Conservation (phyloP, 2,797 vertebrate species). For the Dicrostonyx torquatus region DNA sequence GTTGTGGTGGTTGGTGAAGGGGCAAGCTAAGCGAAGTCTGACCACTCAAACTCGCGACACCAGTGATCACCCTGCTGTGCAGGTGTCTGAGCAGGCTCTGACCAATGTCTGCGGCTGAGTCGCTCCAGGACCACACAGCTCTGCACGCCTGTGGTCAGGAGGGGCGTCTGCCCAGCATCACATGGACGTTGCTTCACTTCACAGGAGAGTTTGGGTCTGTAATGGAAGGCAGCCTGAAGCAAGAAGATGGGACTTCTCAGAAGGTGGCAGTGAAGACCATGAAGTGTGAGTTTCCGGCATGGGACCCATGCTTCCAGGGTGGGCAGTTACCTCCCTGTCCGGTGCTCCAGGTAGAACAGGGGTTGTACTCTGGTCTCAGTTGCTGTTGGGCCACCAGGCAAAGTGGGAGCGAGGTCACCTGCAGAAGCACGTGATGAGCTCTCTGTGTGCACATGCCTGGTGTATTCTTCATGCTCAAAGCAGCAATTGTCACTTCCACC, state of each 20-base stretch:
- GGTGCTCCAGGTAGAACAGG: background rate
- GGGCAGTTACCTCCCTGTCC: background rate
- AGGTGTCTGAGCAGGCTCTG: background rate
- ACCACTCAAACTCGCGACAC: background rate
- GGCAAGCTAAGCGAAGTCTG: background rate
- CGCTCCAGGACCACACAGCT: background rate
- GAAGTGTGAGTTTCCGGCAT: conserved; percentile 90
- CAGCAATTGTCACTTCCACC: background rate
- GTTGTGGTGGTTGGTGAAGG: background rate
- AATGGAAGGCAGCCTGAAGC: conserved; percentile 92
- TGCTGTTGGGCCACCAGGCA: background rate
- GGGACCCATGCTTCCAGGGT: background rate
- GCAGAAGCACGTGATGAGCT: background rate
- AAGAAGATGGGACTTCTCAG: conserved; percentile 88
- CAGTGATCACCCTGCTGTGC: fast-evolving
- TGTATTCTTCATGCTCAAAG: background rate
- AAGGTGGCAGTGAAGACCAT: conserved; percentile 99
- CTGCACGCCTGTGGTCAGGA: fast-evolving
- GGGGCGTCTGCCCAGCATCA: background rate
- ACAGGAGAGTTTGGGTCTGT: conserved; percentile 98
- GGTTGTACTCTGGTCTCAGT: background rate
- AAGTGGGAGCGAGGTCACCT: background rate
- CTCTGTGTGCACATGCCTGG: fast-evolving
- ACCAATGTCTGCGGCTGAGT: fast-evolving
- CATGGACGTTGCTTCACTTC: background rate